Base-by-base conservation (phyloP, 2,113 vertebrate species). In the Pygoscelis adeliae region DNA sequence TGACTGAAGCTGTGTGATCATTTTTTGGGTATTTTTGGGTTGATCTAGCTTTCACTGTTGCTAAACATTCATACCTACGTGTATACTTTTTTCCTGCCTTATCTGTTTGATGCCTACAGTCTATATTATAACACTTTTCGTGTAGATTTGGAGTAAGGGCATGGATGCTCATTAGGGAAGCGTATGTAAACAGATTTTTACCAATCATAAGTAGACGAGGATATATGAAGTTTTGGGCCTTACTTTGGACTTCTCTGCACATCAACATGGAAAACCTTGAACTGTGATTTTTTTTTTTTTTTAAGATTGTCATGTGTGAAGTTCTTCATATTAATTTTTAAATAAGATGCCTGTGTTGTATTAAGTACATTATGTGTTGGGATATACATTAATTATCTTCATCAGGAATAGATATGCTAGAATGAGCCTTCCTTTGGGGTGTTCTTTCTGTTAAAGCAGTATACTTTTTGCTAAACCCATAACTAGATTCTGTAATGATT, bases 121-220 rank as follows among this genome's bases (percentile, higher is more conserved):
- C 25, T 50, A 0, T 44, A 16, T 26, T 59, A 2, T 38, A 67
- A 55, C 5, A 4, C 26, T 30, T 61, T 26, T 25, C 2, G 1
- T 47, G 46, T 70, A 47, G 67, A 17, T 27, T 52, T 14, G 49
- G 10, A 1, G 0, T 83, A 70, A 49, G 34, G 11, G 17, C 19
- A 10, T 58, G 36, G 44, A 25, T 80, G 53, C 21, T 81, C 3
- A 3, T 62, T 38, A 70, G 67, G 25, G 27, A 56, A 70, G 21
- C 26, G 6, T 53, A 22, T 30, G 9, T 74, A 61, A 42, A 25
- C 22, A 84, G 47, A n/a, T 44, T 76, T 91, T 87, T 72, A 78
- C 15, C 53, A 90, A 1, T 84, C 27, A 3, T 26, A 59, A 50
- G 21, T 61, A 83, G 32, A 30, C 78, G 26, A 3, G 9, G 30